Evolutionary conservation across 1,140 invertebrate species (phyloP).

Genomic region (Diploscapter pachys): DNA sequence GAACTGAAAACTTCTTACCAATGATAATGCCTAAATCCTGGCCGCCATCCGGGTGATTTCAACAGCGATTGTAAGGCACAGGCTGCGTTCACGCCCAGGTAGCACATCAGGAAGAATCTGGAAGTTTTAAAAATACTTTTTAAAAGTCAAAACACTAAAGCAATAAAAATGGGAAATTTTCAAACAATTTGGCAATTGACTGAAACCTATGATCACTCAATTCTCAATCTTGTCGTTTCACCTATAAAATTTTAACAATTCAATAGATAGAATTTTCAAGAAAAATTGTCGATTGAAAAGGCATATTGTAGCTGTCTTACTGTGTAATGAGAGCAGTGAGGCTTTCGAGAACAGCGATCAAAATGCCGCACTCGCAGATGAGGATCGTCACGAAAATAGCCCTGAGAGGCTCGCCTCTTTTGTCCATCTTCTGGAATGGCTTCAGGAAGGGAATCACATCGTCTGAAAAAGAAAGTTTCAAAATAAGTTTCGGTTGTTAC

Average conservation of each 20-base stretch:
- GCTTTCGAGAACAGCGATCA: slow-evolving; percentile 67
- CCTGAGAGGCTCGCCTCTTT: slow-evolving; percentile 85
- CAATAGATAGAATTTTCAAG: too few relatives aligned
- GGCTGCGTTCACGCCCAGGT: slow-evolving; percentile 96
- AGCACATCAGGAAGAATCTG: slow-evolving; percentile 96
- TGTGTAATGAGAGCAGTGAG: slow-evolving; percentile 66
- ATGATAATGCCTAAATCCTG: slow-evolving; percentile 95
- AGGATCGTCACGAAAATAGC: slow-evolving; percentile 84
- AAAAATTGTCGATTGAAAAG: too few relatives aligned
- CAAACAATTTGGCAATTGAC: too few relatives aligned
- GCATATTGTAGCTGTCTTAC: slow-evolving; percentile 22
- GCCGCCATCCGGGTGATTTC: slow-evolving; percentile 94
- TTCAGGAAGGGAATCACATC: slow-evolving; percentile 91
- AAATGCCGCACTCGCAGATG: slow-evolving; percentile 92
- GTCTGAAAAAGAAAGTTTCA: slow-evolving; percentile 63
- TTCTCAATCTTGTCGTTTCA: too few relatives aligned
- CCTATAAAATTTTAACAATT: too few relatives aligned
- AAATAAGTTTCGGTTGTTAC: neutral
- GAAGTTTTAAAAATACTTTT: too few relatives aligned
- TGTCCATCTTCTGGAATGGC: slow-evolving; percentile 83
- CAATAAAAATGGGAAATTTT: too few relatives aligned
- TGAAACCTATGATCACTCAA: too few relatives aligned
- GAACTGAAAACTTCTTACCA: slow-evolving; percentile 66
- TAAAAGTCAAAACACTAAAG: too few relatives aligned
- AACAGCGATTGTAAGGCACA: slow-evolving; percentile 90